phyloP scores from a whole-genome alignment of 2,113 vertebrate species.

The Cisticola juncidis region DNA sequence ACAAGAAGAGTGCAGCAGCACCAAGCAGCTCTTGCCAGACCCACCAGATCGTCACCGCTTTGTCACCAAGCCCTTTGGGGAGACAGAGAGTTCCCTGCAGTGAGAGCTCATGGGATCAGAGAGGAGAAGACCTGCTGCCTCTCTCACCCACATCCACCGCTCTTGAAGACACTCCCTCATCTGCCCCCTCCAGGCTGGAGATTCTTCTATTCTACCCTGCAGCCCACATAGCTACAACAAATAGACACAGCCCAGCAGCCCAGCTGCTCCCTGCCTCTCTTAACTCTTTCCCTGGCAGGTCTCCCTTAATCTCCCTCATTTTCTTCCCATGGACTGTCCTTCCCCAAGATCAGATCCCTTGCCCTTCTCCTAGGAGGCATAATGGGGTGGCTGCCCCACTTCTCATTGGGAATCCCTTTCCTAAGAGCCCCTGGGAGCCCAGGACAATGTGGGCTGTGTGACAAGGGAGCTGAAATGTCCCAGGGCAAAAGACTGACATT shows the following conservation, averaged over 20 bases:
- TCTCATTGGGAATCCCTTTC: neutral
- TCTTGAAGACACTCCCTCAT: neutral
- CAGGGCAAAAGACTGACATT: neutral
- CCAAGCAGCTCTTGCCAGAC: neutral
- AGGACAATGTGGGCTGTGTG: neutral
- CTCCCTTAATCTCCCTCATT: neutral
- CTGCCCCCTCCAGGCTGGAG: neutral
- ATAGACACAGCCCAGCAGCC: neutral
- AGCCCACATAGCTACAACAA: constrained; percentile 13
- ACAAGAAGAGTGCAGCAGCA: neutral
- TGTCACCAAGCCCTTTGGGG: neutral
- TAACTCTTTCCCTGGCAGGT: neutral
- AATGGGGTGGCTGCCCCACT: neutral
- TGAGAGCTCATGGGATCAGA: neutral
- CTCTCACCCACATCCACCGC: neutral
- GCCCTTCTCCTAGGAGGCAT: neutral
- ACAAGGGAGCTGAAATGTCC: neutral
- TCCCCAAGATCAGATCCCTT: neutral
- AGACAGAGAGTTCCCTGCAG: neutral
- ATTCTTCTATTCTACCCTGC: neutral
- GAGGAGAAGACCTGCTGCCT: neutral
- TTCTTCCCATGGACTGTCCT: neutral
- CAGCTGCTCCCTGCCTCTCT: neutral
- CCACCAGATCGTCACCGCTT: fast-evolving
- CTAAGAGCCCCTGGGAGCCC: neutral